Evolutionary conservation across 2,113 vertebrate genomes (phyloP).

Genomic region (Mola mola): DNA sequence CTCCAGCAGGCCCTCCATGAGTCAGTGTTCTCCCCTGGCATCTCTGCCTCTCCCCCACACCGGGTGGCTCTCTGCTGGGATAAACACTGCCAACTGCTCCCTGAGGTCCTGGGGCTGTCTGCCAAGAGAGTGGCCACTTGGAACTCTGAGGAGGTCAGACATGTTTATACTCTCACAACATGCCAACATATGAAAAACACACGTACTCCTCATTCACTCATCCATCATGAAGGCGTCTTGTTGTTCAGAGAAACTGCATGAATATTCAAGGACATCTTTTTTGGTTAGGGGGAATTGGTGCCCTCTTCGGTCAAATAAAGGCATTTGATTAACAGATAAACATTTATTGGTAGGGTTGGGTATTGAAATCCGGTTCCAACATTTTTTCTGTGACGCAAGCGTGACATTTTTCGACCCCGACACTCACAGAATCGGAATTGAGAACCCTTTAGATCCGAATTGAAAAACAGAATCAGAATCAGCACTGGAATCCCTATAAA

Average conservation of each 20-base stretch:
- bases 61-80: slow-evolving; percentile 91
- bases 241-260: slow-evolving; percentile 26
- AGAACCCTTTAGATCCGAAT: no score
- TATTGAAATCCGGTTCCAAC: no score
- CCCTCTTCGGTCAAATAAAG: neutral
- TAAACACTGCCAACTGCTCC: slow-evolving; percentile 90
- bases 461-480: no score
- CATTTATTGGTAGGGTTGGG: neutral
- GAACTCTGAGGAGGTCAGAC: slow-evolving; percentile 89
- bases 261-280: slow-evolving; percentile 15
- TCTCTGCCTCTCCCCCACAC: slow-evolving; percentile 83
- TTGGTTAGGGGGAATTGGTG: neutral
- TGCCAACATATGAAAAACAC: slow-evolving; percentile 30
- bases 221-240: slow-evolving; percentile 22
- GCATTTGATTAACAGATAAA: neutral
- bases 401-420: no score
- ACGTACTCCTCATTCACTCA: slow-evolving; percentile 25
- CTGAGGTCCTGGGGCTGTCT: slow-evolving; percentile 88
- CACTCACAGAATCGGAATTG: no score
- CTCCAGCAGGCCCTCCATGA: slow-evolving; percentile 91
- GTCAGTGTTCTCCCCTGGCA: slow-evolving; percentile 89
- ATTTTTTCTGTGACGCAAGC: no score
- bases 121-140: slow-evolving; percentile 90
- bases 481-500: no score
- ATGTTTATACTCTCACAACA: slow-evolving; percentile 12